Evolutionary conservation across 2,113 vertebrate genomes (phyloP).

Genomic region (Piprites chloris): DNA sequence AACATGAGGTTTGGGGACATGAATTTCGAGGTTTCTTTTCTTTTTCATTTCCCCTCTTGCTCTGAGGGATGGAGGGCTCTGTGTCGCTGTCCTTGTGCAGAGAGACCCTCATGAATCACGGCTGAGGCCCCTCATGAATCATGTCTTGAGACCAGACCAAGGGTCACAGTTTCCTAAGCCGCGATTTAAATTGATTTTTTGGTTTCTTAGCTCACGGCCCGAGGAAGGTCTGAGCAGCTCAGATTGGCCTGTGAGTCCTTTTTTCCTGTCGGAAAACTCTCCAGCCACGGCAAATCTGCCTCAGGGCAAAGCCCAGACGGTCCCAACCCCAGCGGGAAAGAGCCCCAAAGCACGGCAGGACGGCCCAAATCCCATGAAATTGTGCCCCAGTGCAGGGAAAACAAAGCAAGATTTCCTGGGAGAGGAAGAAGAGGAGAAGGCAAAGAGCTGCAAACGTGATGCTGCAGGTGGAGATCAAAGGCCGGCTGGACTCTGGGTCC

Average conservation of each 20-base stretch:
- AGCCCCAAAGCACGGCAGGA: background rate
- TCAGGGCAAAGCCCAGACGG: background rate
- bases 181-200: background rate
- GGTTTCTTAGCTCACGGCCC: background rate
- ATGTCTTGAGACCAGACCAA: background rate
- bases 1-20: rapidly evolving
- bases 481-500: background rate
- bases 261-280: background rate
- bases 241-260: background rate
- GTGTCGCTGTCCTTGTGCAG: background rate
- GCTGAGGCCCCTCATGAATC: background rate
- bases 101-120: background rate
- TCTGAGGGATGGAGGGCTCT: background rate
- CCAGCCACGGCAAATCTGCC: background rate
- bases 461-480: background rate
- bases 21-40: no score
- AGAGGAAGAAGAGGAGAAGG: background rate
- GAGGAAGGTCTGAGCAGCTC: background rate
- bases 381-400: background rate
- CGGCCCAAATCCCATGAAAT: background rate
- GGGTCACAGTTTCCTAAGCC: background rate
- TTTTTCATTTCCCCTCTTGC: no score
- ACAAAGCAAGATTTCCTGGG: background rate
- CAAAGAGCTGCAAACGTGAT: background rate
- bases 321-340: background rate